Conservation (phyloP, 2,113 vertebrate genomes). For the Progne subis region DNA sequence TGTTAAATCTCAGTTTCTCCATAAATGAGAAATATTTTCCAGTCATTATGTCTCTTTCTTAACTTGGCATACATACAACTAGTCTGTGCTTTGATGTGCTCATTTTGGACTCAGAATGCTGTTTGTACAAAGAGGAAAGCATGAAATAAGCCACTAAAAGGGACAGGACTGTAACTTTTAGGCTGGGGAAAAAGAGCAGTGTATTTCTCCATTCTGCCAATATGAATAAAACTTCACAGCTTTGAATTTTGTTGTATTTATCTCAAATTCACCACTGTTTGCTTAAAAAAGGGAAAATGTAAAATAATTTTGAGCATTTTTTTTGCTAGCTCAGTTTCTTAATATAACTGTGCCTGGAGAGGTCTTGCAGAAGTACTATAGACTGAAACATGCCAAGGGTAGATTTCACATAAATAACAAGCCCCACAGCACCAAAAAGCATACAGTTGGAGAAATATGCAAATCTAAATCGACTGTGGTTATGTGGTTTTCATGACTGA, state of each 20-base stretch:
- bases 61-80: slow-evolving; percentile 46
- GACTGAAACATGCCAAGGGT: neutral
- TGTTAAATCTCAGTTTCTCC: slow-evolving; percentile 70
- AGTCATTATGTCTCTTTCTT: slow-evolving; percentile 59
- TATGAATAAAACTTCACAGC: neutral
- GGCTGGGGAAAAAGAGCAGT: neutral
- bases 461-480: neutral
- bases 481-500: neutral
- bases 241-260: neutral
- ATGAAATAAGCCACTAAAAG: slow-evolving; percentile 41
- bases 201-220: neutral
- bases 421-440: neutral
- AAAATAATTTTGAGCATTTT: neutral
- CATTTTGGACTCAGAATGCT: slow-evolving; percentile 47
- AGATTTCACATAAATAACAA: neutral
- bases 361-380: neutral
- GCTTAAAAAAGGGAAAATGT: neutral
- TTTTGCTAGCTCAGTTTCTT: neutral
- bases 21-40: slow-evolving; percentile 70
- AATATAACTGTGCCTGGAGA: neutral
- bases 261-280: neutral
- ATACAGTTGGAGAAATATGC: neutral
- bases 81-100: slow-evolving; percentile 62
- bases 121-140: slow-evolving; percentile 48
- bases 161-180: slow-evolving; percentile 20